phyloP scores from a whole-genome alignment of 2,113 vertebrate genomes.

The Pluvianellus socialis region DNA sequence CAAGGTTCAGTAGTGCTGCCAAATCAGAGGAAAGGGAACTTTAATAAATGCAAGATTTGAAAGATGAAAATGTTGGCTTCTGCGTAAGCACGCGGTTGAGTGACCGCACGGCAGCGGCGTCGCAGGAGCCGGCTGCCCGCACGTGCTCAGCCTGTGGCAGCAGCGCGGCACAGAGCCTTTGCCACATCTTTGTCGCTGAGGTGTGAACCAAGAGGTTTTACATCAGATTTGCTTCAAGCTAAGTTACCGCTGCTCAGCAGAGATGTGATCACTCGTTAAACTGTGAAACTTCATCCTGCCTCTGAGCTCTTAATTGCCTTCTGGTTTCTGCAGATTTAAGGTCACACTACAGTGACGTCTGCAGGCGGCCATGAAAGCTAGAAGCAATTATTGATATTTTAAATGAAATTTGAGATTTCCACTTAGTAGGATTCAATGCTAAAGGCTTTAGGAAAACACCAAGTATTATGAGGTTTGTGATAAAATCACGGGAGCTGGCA shows the following conservation, averaged over 20 bases:
- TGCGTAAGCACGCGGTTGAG: not conserved
- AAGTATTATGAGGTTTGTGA: not conserved
- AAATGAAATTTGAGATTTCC: constrained; percentile 49
- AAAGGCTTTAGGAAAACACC: constrained; percentile 31
- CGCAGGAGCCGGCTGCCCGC: not conserved
- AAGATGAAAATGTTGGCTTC: not conserved
- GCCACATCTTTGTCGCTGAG: not conserved
- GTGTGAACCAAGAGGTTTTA: not conserved
- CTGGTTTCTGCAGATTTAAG: constrained; percentile 26
- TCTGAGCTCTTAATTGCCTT: constrained; percentile 48
- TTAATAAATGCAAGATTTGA: not conserved
- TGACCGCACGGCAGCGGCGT: not conserved
- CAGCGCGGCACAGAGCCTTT: not conserved
- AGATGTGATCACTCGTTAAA: constrained; percentile 45
- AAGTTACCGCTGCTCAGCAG: not conserved
- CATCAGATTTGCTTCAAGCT: not conserved
- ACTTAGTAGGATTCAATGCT: constrained; percentile 30
- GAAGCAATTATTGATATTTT: constrained; percentile 40
- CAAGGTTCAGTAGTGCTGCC: not conserved
- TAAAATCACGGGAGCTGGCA: constrained; percentile 4
- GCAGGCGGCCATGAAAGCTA: constrained; percentile 12
- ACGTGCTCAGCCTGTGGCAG: not conserved
- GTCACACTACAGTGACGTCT: constrained; percentile 23
- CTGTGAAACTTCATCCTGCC: not conserved
- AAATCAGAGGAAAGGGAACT: constrained; percentile 9